These are phyloP conservation scores for Eupithecia subfuscata DNA, from an alignment of 2,888 invertebrate genomes.

Conservation along the genomic window DNA sequence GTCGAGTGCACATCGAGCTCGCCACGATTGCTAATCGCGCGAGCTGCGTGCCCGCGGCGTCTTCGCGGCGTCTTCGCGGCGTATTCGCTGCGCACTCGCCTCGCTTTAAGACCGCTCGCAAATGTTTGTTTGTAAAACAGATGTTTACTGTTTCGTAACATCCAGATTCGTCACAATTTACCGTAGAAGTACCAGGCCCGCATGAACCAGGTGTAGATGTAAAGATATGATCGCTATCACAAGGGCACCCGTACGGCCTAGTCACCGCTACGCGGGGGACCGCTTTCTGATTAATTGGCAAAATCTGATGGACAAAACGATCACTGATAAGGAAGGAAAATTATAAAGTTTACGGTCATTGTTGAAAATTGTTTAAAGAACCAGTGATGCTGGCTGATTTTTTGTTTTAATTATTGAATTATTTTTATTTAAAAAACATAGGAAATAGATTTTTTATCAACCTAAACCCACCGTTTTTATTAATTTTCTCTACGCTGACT, in stretches of 20 bases:
- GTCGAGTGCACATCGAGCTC: too few relatives aligned
- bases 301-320: conserved; percentile 34
- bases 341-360: not conserved
- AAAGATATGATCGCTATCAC: conserved; percentile 75
- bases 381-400: not conserved
- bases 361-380: not conserved
- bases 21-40: too few relatives aligned
- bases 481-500: not conserved
- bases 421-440: not conserved
- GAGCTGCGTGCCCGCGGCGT: too few relatives aligned
- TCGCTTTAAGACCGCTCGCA: too few relatives aligned
- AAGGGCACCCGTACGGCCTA: conserved; percentile 66
- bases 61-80: too few relatives aligned
- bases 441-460: not conserved
- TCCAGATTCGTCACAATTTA: conserved; percentile 51
- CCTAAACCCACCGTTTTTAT: not conserved
- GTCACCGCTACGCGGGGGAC: conserved; percentile 54
- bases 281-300: conserved; percentile 52
- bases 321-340: conserved; percentile 9
- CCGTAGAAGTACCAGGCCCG: conserved; percentile 61
- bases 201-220: conserved; percentile 81
- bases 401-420: too few relatives aligned
- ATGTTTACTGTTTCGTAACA: conserved; percentile 9
- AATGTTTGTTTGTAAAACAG: not conserved
- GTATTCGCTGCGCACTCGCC: too few relatives aligned